phyloP scores from a whole-genome alignment of 2,797 vertebrate species.

The Micropoecilia bifurca region DNA sequence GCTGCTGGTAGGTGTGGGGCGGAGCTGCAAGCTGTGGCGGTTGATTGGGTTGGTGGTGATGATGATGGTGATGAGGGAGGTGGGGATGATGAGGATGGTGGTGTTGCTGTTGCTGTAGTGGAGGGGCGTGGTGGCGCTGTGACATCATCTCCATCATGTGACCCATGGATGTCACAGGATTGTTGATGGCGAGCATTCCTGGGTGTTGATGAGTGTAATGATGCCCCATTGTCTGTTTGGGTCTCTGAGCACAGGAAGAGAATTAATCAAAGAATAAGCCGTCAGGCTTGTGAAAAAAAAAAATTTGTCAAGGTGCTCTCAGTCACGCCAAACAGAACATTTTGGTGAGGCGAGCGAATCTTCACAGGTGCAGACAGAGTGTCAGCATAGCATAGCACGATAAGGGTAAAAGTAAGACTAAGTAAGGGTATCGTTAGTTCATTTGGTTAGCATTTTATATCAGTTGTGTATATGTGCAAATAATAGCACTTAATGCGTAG shows the following conservation, averaged over 20 bases:
- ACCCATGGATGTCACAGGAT: conserved; percentile 86
- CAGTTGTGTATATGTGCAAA: background rate
- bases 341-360: background rate
- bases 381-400: background rate
- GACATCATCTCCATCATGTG: conserved; percentile 98
- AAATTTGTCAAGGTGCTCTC: background rate
- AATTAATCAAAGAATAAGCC: background rate
- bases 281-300: background rate
- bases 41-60: conserved; percentile 35
- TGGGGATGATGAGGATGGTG: conserved; percentile 87
- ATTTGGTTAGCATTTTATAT: background rate
- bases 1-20: conserved; percentile 88
- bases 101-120: conserved; percentile 68
- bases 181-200: conserved; percentile 85
- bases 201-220: conserved; percentile 84
- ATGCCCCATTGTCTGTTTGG: conserved; percentile 90
- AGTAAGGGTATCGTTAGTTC: background rate
- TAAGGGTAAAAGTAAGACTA: background rate
- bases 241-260: conserved; percentile 79
- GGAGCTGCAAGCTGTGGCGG: conserved; percentile 80
- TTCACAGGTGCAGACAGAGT: background rate
- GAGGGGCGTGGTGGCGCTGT: conserved; percentile 88
- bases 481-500: background rate
- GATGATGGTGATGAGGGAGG: conserved; percentile 78
- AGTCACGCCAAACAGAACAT: no score